phyloP scores from a whole-genome alignment of 2,113 vertebrate genomes.

The Peromyscus californicus region DNA sequence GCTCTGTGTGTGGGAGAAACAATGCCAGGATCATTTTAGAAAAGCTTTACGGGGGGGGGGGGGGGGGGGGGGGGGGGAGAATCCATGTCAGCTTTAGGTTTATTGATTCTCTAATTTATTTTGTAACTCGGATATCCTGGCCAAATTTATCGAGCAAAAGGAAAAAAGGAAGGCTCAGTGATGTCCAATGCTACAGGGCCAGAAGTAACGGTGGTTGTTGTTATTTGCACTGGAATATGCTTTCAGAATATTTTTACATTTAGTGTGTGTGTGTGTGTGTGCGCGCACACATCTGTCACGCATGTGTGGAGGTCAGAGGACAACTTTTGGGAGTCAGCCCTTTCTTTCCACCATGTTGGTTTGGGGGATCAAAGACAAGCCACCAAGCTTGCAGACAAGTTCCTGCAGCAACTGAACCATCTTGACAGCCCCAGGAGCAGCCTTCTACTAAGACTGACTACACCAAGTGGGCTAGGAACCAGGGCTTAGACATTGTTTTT shows the following conservation, averaged over 20 bases:
- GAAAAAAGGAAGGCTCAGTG: neutral
- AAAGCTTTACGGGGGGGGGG: neutral
- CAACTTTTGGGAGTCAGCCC: neutral
- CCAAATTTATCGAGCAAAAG: neutral
- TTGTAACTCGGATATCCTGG: neutral
- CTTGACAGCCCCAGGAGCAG: neutral
- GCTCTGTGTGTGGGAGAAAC: neutral
- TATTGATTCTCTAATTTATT: slow-evolving; percentile 33
- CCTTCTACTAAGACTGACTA: neutral
- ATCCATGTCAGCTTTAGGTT: neutral
- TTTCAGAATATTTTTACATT: neutral
- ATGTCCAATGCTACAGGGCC: neutral
- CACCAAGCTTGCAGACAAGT: neutral
- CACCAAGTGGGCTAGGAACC: neutral
- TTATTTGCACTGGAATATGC: neutral
- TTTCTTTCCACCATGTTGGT: neutral
- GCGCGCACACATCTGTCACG: neutral
- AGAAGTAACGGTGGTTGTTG: neutral
- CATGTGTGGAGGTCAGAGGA: neutral
- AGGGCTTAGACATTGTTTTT: neutral
- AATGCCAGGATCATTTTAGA: neutral
- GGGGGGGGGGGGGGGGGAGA: too few species aligned
- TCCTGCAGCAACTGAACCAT: neutral
- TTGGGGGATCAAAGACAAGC: neutral
- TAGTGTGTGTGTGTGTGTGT: neutral